phyloP scores from a whole-genome alignment of 2,888 invertebrate genomes.

The Polymixis lichenea region DNA sequence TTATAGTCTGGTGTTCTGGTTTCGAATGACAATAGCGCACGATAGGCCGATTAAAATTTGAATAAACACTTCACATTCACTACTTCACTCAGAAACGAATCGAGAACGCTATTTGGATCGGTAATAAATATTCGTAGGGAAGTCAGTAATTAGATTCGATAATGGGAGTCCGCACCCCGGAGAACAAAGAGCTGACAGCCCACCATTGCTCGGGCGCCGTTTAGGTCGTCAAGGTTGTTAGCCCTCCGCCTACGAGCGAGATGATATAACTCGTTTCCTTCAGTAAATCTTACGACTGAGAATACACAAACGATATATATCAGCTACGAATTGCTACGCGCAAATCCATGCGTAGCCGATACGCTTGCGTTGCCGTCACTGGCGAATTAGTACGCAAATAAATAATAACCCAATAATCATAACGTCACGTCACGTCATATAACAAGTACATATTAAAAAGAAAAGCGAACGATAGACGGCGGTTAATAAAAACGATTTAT shows the following conservation, averaged over 20 bases:
- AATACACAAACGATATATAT: conserved; percentile 45
- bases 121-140: not conserved
- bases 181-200: conserved; percentile 50
- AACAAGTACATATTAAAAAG: conserved; percentile 16
- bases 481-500: not conserved
- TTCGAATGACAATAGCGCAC: conserved; percentile 37
- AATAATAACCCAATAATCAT: conserved; percentile 48
- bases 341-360: conserved; percentile 57
- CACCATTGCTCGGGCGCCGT: conserved; percentile 32
- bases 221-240: conserved; percentile 59
- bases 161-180: not conserved
- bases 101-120: conserved; percentile 14
- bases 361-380: conserved; percentile 46
- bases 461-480: conserved; percentile 17
- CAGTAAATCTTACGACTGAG: conserved; percentile 46
- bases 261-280: conserved; percentile 61
- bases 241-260: conserved; percentile 53
- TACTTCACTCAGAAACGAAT: conserved; percentile 39
- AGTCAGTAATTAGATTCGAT: conserved; percentile 15
- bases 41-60: conserved; percentile 37
- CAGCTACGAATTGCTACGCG: conserved; percentile 61
- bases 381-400: conserved; percentile 51
- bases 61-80: conserved; percentile 33
- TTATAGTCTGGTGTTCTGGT: conserved; percentile 41
- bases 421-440: conserved; percentile 43